phyloP scores from a whole-genome alignment of 2,113 vertebrate genomes.

The Oenanthe melanoleuca region DNA sequence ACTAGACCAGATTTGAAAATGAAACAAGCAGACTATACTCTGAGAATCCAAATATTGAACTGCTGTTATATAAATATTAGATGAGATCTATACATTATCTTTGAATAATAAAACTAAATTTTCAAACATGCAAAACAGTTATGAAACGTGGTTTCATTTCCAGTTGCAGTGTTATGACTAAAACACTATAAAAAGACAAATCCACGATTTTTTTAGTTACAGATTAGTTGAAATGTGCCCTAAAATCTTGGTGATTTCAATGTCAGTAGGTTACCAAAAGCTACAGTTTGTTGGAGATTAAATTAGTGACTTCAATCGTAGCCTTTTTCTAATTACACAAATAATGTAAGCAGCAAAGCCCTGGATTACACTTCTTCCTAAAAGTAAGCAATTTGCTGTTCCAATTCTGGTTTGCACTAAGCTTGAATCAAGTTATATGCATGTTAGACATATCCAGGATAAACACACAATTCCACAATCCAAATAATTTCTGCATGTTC shows the following conservation, averaged over 20 bases:
- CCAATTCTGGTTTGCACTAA: constrained; percentile 33
- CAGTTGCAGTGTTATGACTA: neutral
- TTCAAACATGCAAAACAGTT: neutral
- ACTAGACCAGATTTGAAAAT: neutral
- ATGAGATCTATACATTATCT: neutral
- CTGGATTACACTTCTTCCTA: constrained; percentile 56
- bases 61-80: neutral
- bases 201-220: neutral
- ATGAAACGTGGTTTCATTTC: neutral
- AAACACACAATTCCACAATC: constrained; percentile 22
- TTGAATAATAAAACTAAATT: neutral
- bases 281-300: constrained; percentile 31
- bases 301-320: constrained; percentile 27
- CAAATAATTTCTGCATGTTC: neutral
- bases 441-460: constrained; percentile 28
- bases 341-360: constrained; percentile 57
- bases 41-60: neutral
- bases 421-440: constrained; percentile 34
- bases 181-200: neutral
- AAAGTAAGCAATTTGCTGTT: constrained; percentile 62
- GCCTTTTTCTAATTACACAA: constrained; percentile 54
- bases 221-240: neutral
- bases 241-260: neutral
- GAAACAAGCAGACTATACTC: neutral
- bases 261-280: constrained; percentile 6